Evolutionary conservation across 2,888 invertebrate species (phyloP).

Genomic region (Macrophya alboannulata): DNA sequence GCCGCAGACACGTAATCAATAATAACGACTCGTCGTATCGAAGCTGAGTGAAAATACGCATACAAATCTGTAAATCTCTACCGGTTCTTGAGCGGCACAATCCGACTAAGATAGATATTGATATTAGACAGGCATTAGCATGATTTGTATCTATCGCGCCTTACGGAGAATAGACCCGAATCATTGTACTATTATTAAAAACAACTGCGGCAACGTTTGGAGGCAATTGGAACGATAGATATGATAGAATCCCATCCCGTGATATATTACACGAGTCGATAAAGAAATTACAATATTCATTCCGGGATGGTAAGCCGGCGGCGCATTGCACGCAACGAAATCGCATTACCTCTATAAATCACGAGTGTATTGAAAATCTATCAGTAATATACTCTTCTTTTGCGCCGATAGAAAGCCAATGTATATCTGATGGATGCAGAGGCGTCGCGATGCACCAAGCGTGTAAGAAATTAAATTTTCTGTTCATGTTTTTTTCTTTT

Average conservation of each 20-base stretch:
- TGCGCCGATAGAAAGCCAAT: slow-evolving; percentile 26
- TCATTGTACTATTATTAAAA: slow-evolving; percentile 43
- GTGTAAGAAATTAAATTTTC: slow-evolving; percentile 5
- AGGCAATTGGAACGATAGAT: slow-evolving; percentile 28
- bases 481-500: too few relatives aligned
- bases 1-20: slow-evolving; percentile 68
- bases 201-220: slow-evolving; percentile 36
- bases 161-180: slow-evolving; percentile 32
- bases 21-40: slow-evolving; percentile 62
- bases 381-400: slow-evolving; percentile 60
- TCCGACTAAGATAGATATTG: slow-evolving; percentile 24
- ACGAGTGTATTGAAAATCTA: slow-evolving; percentile 71
- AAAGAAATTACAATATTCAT: slow-evolving; percentile 74
- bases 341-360: slow-evolving; percentile 73
- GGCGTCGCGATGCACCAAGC: background rate
- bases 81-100: slow-evolving; percentile 66
- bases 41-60: slow-evolving; percentile 60
- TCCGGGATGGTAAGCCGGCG: slow-evolving; percentile 67
- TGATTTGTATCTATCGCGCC: slow-evolving; percentile 45
- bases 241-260: slow-evolving; percentile 50
- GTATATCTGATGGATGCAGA: slow-evolving; percentile 29
- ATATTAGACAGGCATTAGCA: slow-evolving; percentile 38
- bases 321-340: slow-evolving; percentile 62
- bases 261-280: slow-evolving; percentile 55
- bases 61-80: slow-evolving; percentile 68